Percentiles rank a stretch among this genome's conserved stretches.
Evolutionary conservation across 2,797 vertebrate species (phyloP).

Genomic region (Brotula barbata): DNA sequence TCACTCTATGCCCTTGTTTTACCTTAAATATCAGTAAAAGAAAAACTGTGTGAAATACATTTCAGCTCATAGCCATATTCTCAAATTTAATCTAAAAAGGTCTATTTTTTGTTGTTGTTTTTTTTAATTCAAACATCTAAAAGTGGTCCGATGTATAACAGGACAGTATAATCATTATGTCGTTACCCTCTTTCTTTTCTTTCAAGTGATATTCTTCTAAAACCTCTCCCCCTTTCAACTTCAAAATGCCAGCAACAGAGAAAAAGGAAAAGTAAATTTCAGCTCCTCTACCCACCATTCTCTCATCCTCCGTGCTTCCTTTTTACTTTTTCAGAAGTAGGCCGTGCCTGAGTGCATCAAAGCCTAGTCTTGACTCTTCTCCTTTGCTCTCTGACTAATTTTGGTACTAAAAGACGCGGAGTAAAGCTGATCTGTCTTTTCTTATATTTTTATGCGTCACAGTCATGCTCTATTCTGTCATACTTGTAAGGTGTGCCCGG

Average conservation of each 20-base stretch:
- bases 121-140: neutral
- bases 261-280: constrained; percentile 58
- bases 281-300: constrained; percentile 50
- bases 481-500: constrained; percentile 38
- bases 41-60: constrained; percentile 8
- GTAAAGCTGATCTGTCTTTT: constrained; percentile 43
- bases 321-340: constrained; percentile 56
- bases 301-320: constrained; percentile 67
- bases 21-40: constrained; percentile 4
- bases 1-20: neutral
- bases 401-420: constrained; percentile 52
- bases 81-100: constrained; percentile 7
- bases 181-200: neutral
- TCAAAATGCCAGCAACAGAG: constrained; percentile 42
- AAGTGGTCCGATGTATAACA: neutral
- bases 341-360: constrained; percentile 66
- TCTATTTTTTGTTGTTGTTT: constrained; percentile 4
- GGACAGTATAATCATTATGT: neutral
- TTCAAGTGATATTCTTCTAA: neutral
- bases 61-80: constrained; percentile 14
- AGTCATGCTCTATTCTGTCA: constrained; percentile 49
- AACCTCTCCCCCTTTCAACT: constrained; percentile 22
- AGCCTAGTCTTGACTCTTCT: constrained; percentile 53
- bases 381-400: constrained; percentile 76
- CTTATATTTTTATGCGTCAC: constrained; percentile 38